phyloP scores from a whole-genome alignment of 2,113 vertebrate species.

The Cottus gobio region DNA sequence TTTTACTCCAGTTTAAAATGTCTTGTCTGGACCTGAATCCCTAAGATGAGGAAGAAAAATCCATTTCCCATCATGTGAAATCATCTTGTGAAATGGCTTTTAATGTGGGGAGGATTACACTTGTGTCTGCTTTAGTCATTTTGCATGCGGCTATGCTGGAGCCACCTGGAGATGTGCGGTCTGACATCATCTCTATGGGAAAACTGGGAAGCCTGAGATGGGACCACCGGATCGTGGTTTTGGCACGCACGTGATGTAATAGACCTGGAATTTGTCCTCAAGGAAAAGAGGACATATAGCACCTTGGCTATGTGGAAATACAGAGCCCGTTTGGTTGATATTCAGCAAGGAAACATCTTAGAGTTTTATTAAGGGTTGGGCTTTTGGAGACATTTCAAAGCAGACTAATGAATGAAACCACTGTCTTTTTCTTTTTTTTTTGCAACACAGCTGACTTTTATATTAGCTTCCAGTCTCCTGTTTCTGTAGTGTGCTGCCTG shows the following conservation, averaged over 20 bases:
- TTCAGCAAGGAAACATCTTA: slow-evolving; percentile 34
- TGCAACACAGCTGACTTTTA: slow-evolving; percentile 63
- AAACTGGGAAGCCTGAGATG: slow-evolving; percentile 49
- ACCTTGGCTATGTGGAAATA: slow-evolving; percentile 20
- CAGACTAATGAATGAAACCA: slow-evolving; percentile 72
- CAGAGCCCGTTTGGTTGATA: slow-evolving; percentile 3
- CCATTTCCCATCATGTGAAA: slow-evolving; percentile 13
- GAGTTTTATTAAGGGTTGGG: slow-evolving; percentile 53
- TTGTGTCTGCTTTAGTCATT: slow-evolving; percentile 67
- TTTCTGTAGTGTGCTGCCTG: slow-evolving; percentile 44
- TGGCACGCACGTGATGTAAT: slow-evolving; percentile 29
- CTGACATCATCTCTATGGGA: slow-evolving; percentile 58
- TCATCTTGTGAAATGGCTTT: slow-evolving; percentile 28
- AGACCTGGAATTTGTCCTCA: slow-evolving; percentile 23
- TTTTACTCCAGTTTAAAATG: slow-evolving; percentile 36
- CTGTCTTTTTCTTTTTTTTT: slow-evolving; percentile 59
- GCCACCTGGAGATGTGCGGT: slow-evolving; percentile 44
- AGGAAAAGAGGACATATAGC: background rate
- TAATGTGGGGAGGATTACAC: slow-evolving; percentile 18
- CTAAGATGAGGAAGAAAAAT: slow-evolving; percentile 23
- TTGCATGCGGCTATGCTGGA: slow-evolving; percentile 2
- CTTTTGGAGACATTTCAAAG: slow-evolving; percentile 60
- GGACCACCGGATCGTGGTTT: slow-evolving; percentile 11
- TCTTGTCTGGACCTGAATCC: slow-evolving; percentile 32
- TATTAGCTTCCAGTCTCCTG: slow-evolving; percentile 58